These are phyloP conservation scores for Onychomys arenicola DNA, from an alignment of 2,797 vertebrate genomes.

Conservation along the genomic window DNA sequence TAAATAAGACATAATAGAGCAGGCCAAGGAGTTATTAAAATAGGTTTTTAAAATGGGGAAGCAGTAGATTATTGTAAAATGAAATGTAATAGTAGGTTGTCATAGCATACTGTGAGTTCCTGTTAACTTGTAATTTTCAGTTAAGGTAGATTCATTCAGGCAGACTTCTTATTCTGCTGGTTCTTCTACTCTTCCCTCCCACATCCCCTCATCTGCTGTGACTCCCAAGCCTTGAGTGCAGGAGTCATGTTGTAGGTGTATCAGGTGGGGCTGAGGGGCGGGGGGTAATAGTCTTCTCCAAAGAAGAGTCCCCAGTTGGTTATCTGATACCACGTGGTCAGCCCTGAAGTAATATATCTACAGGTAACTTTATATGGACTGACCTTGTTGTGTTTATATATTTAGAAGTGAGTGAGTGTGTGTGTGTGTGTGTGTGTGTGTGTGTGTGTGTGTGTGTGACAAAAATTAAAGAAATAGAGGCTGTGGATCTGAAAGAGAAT, in stretches of 20 bases:
- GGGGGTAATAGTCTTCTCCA: neutral
- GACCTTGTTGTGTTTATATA: neutral
- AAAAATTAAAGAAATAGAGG: neutral
- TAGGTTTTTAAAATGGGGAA: neutral
- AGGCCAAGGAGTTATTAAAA: conserved; percentile 14
- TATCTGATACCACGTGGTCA: neutral
- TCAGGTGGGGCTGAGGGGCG: neutral
- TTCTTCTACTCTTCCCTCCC: too few relatives aligned
- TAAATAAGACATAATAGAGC: conserved; percentile 41
- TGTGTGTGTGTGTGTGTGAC: neutral
- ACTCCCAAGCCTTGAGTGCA: neutral
- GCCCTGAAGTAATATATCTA: neutral
- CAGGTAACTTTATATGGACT: neutral
- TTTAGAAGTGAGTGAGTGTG: neutral
- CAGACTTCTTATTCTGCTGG: neutral
- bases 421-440: neutral
- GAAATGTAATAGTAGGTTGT: neutral
- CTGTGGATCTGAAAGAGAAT: neutral
- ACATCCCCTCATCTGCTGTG: neutral
- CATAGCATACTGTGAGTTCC: neutral
- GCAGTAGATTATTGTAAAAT: neutral
- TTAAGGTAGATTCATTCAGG: neutral
- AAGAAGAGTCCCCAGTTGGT: neutral
- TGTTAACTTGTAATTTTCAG: neutral
- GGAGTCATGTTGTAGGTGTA: neutral